Evolutionary conservation across 1,140 invertebrate species (phyloP).

Genomic region (Saccostrea echinata): DNA sequence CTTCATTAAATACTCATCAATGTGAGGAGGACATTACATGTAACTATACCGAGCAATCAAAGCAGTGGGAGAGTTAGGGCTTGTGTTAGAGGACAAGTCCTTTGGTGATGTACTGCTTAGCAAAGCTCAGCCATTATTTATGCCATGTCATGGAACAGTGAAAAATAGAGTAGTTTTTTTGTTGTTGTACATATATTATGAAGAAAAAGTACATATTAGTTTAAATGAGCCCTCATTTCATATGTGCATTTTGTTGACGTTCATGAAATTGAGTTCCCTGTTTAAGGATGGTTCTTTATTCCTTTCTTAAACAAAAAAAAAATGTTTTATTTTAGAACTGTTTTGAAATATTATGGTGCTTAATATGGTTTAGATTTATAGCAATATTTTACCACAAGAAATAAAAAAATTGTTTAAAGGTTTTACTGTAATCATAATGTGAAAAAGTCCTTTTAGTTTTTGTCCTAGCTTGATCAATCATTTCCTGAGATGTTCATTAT

Average conservation of each 20-base stretch:
- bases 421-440: background rate
- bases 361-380: background rate
- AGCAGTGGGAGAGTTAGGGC: background rate
- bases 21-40: background rate
- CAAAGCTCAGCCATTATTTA: background rate
- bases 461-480: conserved; percentile 20
- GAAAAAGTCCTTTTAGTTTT: background rate
- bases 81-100: background rate
- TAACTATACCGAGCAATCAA: background rate
- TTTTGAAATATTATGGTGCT: conserved; percentile 3
- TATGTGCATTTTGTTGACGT: background rate
- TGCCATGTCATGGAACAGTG: background rate
- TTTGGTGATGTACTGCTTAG: background rate
- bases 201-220: background rate
- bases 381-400: background rate
- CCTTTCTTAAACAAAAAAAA: background rate
- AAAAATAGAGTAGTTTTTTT: background rate
- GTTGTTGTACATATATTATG: background rate
- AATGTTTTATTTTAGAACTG: conserved; percentile 7
- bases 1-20: background rate
- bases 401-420: background rate
- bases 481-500: background rate
- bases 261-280: background rate
- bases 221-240: background rate
- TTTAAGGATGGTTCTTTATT: background rate